Percentiles rank a stretch among this genome's conserved stretches.
These are phyloP conservation scores for Acleris sparsana DNA, from an alignment of 2,888 invertebrate species.

Conservation along the genomic window DNA sequence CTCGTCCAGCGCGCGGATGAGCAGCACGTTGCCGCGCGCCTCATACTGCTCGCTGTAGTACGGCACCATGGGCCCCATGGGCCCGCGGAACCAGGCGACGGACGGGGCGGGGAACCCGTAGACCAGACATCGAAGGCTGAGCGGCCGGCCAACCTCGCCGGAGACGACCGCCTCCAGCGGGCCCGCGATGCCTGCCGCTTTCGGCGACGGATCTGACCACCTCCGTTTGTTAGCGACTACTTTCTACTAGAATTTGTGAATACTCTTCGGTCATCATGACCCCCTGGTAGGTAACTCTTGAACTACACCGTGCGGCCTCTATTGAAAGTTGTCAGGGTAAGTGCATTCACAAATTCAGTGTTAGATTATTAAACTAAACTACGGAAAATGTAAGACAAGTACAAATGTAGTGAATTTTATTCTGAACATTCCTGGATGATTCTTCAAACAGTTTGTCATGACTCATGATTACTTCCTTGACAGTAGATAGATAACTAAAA, in stretches of 20 bases:
- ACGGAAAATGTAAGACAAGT: slow-evolving; percentile 49
- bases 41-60: slow-evolving; percentile 87
- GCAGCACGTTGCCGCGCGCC: slow-evolving; percentile 89
- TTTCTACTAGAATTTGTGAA: slow-evolving; percentile 49
- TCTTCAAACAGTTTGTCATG: neutral
- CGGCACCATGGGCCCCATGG: slow-evolving; percentile 88
- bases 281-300: neutral
- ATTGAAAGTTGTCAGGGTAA: too few species aligned
- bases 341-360: slow-evolving; percentile 38
- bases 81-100: slow-evolving; percentile 93
- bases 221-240: slow-evolving; percentile 57
- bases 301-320: too few species aligned
- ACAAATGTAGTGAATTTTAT: slow-evolving; percentile 53
- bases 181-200: slow-evolving; percentile 86
- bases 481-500: neutral
- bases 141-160: slow-evolving; percentile 88
- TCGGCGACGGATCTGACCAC: slow-evolving; percentile 83
- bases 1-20: slow-evolving; percentile 87
- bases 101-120: slow-evolving; percentile 91
- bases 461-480: neutral
- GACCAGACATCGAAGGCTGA: slow-evolving; percentile 90
- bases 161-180: slow-evolving; percentile 85
- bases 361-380: slow-evolving; percentile 49
- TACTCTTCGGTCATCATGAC: slow-evolving; percentile 29
- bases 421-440: slow-evolving; percentile 46